phyloP scores from a whole-genome alignment of 2,113 vertebrate species.

The Hydropotes inermis region DNA sequence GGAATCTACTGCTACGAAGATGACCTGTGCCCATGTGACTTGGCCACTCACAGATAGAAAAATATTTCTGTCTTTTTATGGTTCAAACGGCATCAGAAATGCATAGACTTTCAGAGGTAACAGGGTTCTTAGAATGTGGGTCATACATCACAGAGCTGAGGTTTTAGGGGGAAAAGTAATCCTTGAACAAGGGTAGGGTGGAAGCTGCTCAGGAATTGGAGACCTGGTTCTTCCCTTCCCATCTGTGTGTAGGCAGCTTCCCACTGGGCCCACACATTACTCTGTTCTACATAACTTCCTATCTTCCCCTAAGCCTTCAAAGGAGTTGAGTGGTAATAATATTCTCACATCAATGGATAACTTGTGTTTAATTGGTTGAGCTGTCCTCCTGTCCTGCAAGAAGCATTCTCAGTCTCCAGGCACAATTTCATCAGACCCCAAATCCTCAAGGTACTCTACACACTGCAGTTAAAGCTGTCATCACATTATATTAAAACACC shows the following conservation, averaged over 20 bases:
- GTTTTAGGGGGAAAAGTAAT: not conserved
- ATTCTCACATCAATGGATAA: not conserved
- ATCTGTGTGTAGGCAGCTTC: not conserved
- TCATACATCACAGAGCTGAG: not conserved
- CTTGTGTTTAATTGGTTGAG: not conserved
- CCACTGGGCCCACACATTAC: too few relatives aligned
- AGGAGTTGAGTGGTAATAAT: not conserved
- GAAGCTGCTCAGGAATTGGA: not conserved
- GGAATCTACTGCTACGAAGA: not conserved
- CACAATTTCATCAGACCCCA: not conserved
- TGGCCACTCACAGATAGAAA: not conserved
- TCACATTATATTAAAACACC: rapidly evolving
- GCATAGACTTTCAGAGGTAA: not conserved
- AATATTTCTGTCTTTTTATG: not conserved
- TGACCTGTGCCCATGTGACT: not conserved
- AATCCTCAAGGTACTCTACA: not conserved
- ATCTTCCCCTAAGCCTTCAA: not conserved
- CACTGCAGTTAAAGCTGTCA: not conserved
- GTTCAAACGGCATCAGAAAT: not conserved
- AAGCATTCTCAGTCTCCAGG: not conserved
- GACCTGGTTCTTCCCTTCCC: not conserved
- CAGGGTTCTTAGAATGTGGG: not conserved
- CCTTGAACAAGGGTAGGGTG: not conserved
- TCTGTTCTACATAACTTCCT: not conserved
- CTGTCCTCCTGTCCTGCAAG: not conserved